Evolutionary conservation across 2,797 vertebrate species (phyloP).

Genomic region (Meriones psammophilus): DNA sequence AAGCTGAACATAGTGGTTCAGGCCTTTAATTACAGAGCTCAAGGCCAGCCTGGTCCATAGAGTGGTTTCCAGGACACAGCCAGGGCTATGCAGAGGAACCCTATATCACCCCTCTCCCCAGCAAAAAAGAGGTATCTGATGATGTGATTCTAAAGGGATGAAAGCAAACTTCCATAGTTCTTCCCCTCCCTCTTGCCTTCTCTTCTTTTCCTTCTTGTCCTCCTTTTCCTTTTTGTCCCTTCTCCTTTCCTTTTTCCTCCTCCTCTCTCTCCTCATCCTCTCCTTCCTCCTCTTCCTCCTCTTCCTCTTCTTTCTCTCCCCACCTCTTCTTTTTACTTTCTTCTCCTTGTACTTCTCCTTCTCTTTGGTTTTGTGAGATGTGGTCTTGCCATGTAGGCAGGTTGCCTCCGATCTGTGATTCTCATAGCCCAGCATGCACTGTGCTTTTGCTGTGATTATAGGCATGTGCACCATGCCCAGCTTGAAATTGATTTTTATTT

Average conservation of each 20-base stretch:
- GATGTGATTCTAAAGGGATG: neutral
- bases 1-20: too few species aligned
- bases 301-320: neutral
- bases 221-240: neutral
- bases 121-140: neutral
- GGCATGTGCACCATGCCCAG: neutral
- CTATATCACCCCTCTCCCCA: neutral
- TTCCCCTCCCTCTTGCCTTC: neutral
- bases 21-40: neutral
- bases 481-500: slow-evolving; percentile 52
- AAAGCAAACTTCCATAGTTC: neutral
- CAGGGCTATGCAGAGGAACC: neutral
- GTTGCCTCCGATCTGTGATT: neutral
- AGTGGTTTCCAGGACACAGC: neutral
- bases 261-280: too few species aligned
- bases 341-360: neutral
- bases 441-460: neutral
- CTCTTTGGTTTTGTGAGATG: neutral
- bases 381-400: neutral
- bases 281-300: too few species aligned
- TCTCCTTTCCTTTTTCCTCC: neutral
- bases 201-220: neutral
- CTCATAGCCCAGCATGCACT: neutral
- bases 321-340: neutral
- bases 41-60: neutral